Percentiles rank a stretch among this genome's conserved stretches.
Conservation (phyloP, 2,797 vertebrate species). For the Coreius guichenoti region DNA sequence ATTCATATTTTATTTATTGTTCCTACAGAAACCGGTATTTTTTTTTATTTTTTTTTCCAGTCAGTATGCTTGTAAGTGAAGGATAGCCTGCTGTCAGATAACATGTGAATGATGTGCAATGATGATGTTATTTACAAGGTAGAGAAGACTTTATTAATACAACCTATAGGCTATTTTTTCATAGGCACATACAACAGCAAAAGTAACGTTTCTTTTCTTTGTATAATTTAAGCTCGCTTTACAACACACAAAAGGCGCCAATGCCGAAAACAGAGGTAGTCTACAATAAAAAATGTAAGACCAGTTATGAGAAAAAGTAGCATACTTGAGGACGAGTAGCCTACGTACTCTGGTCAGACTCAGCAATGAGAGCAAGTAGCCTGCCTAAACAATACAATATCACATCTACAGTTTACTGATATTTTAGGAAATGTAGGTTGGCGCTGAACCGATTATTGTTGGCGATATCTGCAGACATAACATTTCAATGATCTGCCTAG, state of each 20-base stretch:
- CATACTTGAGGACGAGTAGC: not conserved
- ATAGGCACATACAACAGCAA: not conserved
- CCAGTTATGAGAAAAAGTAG: not conserved
- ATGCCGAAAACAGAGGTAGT: not conserved
- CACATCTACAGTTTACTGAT: not conserved
- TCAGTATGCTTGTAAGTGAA: not conserved
- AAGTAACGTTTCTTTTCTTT: not conserved
- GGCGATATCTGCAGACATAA: not conserved
- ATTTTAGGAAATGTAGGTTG: not conserved
- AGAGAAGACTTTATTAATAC: not conserved
- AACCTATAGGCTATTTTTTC: not conserved
- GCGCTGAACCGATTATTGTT: not conserved
- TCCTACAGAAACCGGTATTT: not conserved
- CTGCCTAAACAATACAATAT: not conserved
- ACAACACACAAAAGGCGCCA: not conserved
- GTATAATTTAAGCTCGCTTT: not conserved
- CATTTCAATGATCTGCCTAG: not conserved
- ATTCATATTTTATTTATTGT: not conserved
- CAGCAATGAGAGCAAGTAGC: not conserved
- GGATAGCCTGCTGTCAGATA: not conserved
- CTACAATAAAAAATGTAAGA: not conserved
- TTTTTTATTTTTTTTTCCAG: no score
- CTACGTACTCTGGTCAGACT: not conserved
- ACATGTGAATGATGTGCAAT: not conserved
- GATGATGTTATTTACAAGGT: not conserved